Percentiles rank a stretch among this genome's conserved stretches.
Evolutionary conservation across 2,113 vertebrate species (phyloP).

Genomic region (Propithecus coquereli): DNA sequence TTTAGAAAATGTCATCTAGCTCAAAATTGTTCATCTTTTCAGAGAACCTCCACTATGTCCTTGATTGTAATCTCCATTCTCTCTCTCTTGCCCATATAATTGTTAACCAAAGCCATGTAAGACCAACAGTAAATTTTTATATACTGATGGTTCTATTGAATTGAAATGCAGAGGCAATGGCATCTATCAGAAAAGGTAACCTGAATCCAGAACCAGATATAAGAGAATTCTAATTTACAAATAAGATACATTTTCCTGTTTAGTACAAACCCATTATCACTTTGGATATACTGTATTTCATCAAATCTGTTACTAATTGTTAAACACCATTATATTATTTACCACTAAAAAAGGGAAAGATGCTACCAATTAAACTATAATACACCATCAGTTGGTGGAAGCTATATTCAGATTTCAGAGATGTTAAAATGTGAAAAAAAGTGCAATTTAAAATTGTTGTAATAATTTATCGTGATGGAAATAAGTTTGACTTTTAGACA

Average conservation of each 20-base stretch:
- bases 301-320: constrained; percentile 4
- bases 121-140: neutral
- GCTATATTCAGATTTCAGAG: constrained; percentile 4
- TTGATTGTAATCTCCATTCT: constrained; percentile 13
- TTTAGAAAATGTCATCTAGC: neutral
- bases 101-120: constrained; percentile 12
- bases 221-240: constrained; percentile 7
- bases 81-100: neutral
- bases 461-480: constrained; percentile 13
- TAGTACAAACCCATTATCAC: neutral
- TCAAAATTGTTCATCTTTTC: neutral
- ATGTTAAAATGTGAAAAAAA: neutral
- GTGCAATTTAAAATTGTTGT: neutral
- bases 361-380: neutral
- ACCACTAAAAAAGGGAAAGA: neutral
- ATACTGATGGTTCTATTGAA: neutral
- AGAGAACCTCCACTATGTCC: neutral
- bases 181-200: constrained; percentile 18
- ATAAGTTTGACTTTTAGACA: constrained; percentile 5
- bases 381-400: neutral
- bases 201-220: constrained; percentile 39
- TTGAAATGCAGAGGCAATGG: neutral
- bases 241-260: neutral
- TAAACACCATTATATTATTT: neutral
- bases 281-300: constrained; percentile 7